Base-by-base conservation (phyloP, 2,113 vertebrate species). In the Odocoileus virginianus region DNA sequence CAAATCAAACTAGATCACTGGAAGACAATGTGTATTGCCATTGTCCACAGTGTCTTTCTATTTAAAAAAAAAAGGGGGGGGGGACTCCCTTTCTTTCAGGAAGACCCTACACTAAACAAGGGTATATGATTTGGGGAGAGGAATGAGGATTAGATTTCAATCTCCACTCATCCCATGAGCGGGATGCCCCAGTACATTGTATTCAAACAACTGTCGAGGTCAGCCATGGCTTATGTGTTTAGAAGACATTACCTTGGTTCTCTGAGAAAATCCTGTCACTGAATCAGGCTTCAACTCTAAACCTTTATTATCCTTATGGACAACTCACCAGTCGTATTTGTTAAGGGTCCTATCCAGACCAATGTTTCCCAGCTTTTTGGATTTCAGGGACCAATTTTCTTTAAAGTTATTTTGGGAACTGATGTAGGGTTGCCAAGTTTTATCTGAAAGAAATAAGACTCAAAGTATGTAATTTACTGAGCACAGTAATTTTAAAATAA, bases 401-500 rank as follows among this genome's bases (percentile, higher is more conserved):
- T 47, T n/a, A 25, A 61, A 87, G 45, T 90, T 78, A 81, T 43
- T 64, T 78, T 1, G 23, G 7, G 33, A 78, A 88, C 21, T 82
- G 47, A 79, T 10, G 54, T 23, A 83, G 6, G 3, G 3, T 47
- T 95, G 36, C 47, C 55, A 95, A 47, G 21, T 64, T 93, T 98
- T 96, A 93, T 23, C 40, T 93, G 33, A 57, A 79, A 96, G 94
- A 50, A 55, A 71, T 55, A 94, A 40, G 36, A 30, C 14, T 74
- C 55, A 79, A 94, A 87, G 4, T n/a, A 83, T 95, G 33, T 61
- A 82, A 85, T 83, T 97, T 86, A 83, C 10, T 87, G 78, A 90
- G 15, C 28, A 58, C 30, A 30, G 57, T 74, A 40, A 96, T 88
- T 93, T 88, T 25, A 95, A 85, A 95, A 86, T 67, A 79, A 79